phyloP scores from a whole-genome alignment of 2,888 invertebrate species.

The Oxycera nigricornis region DNA sequence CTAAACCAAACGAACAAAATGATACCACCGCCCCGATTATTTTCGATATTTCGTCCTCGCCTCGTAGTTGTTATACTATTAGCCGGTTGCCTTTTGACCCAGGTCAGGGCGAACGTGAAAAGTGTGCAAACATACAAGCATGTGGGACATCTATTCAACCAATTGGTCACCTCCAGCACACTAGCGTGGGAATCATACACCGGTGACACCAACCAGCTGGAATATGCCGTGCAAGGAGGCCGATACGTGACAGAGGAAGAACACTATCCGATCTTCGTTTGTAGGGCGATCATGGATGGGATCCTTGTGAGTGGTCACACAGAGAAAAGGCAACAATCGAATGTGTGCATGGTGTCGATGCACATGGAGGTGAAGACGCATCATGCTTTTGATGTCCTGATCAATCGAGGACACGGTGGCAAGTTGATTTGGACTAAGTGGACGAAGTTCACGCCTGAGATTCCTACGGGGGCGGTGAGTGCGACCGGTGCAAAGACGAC shows the following conservation, averaged over 20 bases:
- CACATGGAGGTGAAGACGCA: slow-evolving; percentile 67
- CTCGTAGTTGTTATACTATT: slow-evolving; percentile 13
- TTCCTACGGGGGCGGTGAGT: slow-evolving; percentile 70
- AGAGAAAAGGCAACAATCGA: slow-evolving; percentile 65
- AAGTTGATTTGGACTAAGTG: slow-evolving; percentile 79
- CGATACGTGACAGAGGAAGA: slow-evolving; percentile 59
- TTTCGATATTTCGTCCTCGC: neutral
- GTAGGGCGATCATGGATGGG: slow-evolving; percentile 75
- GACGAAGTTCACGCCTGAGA: slow-evolving; percentile 69
- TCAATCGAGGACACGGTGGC: slow-evolving; percentile 80
- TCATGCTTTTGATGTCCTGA: slow-evolving; percentile 73
- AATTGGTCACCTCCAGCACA: slow-evolving; percentile 80
- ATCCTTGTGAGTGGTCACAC: slow-evolving; percentile 74
- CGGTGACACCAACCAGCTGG: slow-evolving; percentile 64
- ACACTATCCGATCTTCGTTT: slow-evolving; percentile 71
- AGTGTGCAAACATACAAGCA: slow-evolving; percentile 57
- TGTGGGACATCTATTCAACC: slow-evolving; percentile 63
- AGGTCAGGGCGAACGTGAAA: slow-evolving; percentile 52
- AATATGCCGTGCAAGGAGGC: slow-evolving; percentile 74
- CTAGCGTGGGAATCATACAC: slow-evolving; percentile 73
- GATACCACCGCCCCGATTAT: slow-evolving; percentile 8
- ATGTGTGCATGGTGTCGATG: slow-evolving; percentile 71
- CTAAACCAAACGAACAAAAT: neutral
- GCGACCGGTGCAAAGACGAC: slow-evolving; percentile 62
- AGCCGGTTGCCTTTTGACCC: slow-evolving; percentile 43